Evolutionary conservation across 1,140 invertebrate species (phyloP).

Genomic region (Galleria mellonella): DNA sequence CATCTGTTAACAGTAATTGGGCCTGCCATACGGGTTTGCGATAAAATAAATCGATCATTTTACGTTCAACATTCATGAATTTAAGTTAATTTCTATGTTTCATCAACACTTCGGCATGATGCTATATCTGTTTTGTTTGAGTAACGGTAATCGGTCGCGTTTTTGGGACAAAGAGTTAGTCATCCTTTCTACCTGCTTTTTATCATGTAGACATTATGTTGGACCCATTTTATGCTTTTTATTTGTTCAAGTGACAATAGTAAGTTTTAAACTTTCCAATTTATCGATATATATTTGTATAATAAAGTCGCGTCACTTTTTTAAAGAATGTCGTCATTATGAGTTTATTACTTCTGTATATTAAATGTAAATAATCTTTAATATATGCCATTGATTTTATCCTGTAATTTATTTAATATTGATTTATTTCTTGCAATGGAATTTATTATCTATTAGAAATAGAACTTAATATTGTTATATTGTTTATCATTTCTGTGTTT

Average conservation of each 20-base stretch:
- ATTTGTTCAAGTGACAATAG: conserved; percentile 9
- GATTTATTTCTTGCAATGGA: too few species aligned
- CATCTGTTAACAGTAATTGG: conserved; percentile 20
- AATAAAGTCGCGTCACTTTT: too few species aligned
- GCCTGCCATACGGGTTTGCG: conserved; percentile 33
- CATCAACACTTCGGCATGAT: conserved; percentile 41
- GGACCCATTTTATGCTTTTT: conserved; percentile 7
- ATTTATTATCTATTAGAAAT: too few species aligned
- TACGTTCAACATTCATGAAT: conserved; percentile 26
- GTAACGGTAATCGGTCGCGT: conserved; percentile 59
- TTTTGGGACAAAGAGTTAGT: conserved; percentile 68
- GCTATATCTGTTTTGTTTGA: conserved; percentile 54
- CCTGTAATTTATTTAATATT: too few species aligned
- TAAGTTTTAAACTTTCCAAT: background rate
- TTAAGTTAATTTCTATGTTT: conserved; percentile 17
- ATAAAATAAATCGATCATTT: conserved; percentile 56
- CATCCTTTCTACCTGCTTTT: conserved; percentile 57
- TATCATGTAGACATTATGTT: conserved; percentile 31
- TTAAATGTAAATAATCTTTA: too few species aligned
- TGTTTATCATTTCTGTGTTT: too few species aligned
- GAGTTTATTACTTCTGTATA: too few species aligned
- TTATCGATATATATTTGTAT: too few species aligned
- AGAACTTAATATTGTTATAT: too few species aligned
- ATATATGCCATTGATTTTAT: too few species aligned
- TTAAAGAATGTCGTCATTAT: too few species aligned